These are phyloP conservation scores for Mesochorus sp. DNA, from an alignment of 2,888 invertebrate species.

Conservation along the genomic window DNA sequence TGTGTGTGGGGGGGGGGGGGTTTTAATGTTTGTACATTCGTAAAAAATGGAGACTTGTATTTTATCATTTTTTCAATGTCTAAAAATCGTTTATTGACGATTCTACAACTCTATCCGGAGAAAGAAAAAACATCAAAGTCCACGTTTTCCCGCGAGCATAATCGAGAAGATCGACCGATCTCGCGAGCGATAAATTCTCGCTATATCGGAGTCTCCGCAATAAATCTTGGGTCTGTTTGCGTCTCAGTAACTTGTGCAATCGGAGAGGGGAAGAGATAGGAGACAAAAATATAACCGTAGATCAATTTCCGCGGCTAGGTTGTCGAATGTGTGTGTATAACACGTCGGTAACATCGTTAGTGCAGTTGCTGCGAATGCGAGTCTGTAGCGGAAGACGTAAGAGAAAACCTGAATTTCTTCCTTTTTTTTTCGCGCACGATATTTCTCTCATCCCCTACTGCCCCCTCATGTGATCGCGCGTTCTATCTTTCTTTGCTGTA, in stretches of 20 bases:
- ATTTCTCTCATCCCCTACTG: conserved; percentile 5
- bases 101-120: too few species aligned
- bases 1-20: too few species aligned
- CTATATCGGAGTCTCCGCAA: too few species aligned
- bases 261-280: neutral
- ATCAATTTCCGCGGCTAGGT: conserved; percentile 8
- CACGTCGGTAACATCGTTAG: conserved; percentile 16
- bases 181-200: too few species aligned
- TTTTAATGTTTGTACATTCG: too few species aligned
- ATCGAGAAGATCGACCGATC: too few species aligned
- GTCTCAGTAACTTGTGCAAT: neutral
- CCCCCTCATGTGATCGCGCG: conserved; percentile 6
- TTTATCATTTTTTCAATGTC: too few species aligned
- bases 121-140: too few species aligned
- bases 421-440: conserved; percentile 44
- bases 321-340: too few species aligned
- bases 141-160: too few species aligned
- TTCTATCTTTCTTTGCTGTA: conserved; percentile 43
- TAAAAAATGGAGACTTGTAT: too few species aligned
- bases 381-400: conserved; percentile 1
- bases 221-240: neutral
- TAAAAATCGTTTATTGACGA: too few species aligned
- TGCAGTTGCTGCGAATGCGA: conserved; percentile 16
- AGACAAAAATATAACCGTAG: neutral
- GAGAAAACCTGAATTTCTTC: neutral